A percentile compares a stretch with the other conserved stretches of the same genome.
Conservation (phyloP, 2,888 invertebrate species). For the Mesochorus sp. region DNA sequence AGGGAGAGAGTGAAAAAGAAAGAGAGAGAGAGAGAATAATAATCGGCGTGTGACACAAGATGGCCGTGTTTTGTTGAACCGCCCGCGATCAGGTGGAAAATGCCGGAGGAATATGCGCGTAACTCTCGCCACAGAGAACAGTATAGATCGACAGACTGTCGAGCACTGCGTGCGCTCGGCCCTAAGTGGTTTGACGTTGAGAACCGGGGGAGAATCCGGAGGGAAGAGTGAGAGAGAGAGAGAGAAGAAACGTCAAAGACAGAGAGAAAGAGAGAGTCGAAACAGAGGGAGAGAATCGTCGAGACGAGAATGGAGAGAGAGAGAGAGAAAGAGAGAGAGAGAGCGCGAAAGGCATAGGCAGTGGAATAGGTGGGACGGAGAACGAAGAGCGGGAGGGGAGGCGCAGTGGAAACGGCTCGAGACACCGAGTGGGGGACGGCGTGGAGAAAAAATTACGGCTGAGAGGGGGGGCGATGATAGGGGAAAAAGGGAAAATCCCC, state of each 20-base stretch:
- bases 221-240: slow-evolving; percentile 25
- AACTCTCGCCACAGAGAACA: slow-evolving; percentile 65
- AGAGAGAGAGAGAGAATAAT: slow-evolving; percentile 3
- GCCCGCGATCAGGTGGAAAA: slow-evolving; percentile 79
- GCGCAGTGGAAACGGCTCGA: no score
- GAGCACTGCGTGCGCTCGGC: slow-evolving; percentile 69
- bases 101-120: slow-evolving; percentile 76
- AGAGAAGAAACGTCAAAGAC: slow-evolving; percentile 26
- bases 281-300: slow-evolving; percentile 23
- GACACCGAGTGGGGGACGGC: no score
- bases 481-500: slow-evolving; percentile 58
- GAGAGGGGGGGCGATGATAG: slow-evolving; percentile 18
- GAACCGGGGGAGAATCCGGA: slow-evolving; percentile 66
- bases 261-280: slow-evolving; percentile 19
- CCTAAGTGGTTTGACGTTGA: slow-evolving; percentile 80
- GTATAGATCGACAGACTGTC: slow-evolving; percentile 78
- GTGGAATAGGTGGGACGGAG: slow-evolving; percentile 61
- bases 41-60: slow-evolving; percentile 65
- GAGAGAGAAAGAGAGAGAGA: slow-evolving; percentile 33
- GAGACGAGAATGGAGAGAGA: slow-evolving; percentile 39
- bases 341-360: slow-evolving; percentile 35
- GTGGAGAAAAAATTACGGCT: background rate
- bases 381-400: slow-evolving; percentile 42
- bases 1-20: slow-evolving; percentile 8
- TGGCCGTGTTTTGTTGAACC: slow-evolving; percentile 71